Percentiles rank a stretch among this genome's conserved stretches.
phyloP scores from a whole-genome alignment of 1,140 invertebrate genomes.

The Drosophila aff. region DNA sequence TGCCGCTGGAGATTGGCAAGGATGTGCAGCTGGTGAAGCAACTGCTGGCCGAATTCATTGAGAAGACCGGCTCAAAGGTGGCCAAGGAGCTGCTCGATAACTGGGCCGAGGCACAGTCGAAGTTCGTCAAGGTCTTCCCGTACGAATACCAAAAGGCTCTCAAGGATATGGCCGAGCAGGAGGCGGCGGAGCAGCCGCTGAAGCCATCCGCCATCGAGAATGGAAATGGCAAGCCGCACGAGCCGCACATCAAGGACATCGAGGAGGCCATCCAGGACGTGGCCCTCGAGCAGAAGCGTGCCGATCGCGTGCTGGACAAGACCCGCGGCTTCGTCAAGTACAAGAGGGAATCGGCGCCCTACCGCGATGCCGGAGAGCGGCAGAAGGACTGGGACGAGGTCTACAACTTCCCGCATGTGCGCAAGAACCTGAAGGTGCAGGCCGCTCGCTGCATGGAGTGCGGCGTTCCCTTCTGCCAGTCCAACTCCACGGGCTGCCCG shows the following conservation, averaged over 20 bases:
- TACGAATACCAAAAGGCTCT: slow-evolving; percentile 98
- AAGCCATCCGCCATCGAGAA: slow-evolving; percentile 85
- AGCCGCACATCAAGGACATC: slow-evolving; percentile 91
- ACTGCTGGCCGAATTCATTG: slow-evolving; percentile 94
- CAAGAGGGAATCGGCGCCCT: slow-evolving; percentile 93
- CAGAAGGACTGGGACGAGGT: slow-evolving; percentile 99
- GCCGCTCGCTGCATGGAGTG: slow-evolving; percentile 99
- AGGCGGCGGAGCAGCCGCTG: slow-evolving; percentile 85
- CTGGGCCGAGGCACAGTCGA: slow-evolving; percentile 92
- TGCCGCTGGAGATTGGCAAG: slow-evolving; percentile 91
- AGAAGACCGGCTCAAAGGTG: slow-evolving; percentile 95
- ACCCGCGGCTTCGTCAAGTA: slow-evolving; percentile 98
- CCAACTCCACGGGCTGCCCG: slow-evolving; percentile 96
- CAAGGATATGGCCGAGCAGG: slow-evolving; percentile 89
- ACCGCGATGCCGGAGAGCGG: slow-evolving; percentile 93
- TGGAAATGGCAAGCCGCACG: slow-evolving; percentile 83
- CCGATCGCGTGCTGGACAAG: slow-evolving; percentile 95
- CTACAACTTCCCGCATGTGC: slow-evolving; percentile 94
- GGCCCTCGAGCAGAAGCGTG: slow-evolving; percentile 91
- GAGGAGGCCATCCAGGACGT: slow-evolving; percentile 93
- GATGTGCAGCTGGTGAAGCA: slow-evolving; percentile 93
- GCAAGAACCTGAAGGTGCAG: slow-evolving; percentile 95
- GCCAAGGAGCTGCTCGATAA: slow-evolving; percentile 92
- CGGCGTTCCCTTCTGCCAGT: slow-evolving; percentile 99
- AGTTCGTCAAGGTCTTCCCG: slow-evolving; percentile 99